Conservation (phyloP, 2,113 vertebrate genomes). For the Gyps fulvus region DNA sequence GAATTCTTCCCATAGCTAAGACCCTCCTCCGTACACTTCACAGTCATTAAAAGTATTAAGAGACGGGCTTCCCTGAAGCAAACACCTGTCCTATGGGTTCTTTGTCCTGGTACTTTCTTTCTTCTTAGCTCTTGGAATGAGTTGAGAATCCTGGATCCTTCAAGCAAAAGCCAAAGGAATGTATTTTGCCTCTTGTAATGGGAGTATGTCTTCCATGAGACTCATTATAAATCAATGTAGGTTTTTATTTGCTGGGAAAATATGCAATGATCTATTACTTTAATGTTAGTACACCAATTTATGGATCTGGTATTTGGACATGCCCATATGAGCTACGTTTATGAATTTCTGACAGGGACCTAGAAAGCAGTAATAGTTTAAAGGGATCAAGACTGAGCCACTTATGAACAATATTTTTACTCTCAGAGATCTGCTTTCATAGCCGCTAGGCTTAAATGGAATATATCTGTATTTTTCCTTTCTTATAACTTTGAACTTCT, state of each 20-base stretch:
- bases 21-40: background rate
- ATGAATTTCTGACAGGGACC: background rate
- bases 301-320: background rate
- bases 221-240: background rate
- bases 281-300: background rate
- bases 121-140: background rate
- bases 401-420: background rate
- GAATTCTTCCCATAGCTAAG: background rate
- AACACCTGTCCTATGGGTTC: background rate
- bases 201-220: background rate
- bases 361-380: background rate
- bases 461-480: background rate
- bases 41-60: background rate
- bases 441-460: background rate
- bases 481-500: background rate
- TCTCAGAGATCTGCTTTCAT: background rate
- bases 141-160: background rate
- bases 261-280: background rate
- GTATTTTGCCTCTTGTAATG: background rate
- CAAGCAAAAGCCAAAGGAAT: background rate
- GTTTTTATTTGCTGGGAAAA: background rate
- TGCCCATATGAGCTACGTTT: background rate
- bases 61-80: background rate
- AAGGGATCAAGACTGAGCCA: background rate
- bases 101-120: background rate